Evolutionary conservation across 2,888 invertebrate species (phyloP).

Genomic region (Fabriciana adippe): DNA sequence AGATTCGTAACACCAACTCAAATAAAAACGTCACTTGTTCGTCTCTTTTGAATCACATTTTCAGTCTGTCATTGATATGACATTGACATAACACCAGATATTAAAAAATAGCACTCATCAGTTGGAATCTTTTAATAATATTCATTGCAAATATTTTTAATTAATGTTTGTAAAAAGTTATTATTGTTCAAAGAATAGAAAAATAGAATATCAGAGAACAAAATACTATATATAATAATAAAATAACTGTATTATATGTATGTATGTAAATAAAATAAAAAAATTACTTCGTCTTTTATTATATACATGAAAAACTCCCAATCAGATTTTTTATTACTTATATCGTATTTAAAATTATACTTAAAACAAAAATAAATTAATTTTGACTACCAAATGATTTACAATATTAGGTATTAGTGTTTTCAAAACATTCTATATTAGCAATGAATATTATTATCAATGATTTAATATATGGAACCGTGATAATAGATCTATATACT

Average conservation of each 20-base stretch:
- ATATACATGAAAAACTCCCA: no score
- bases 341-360: no score
- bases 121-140: constrained; percentile 13
- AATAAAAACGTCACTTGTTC: constrained; percentile 7
- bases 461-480: constrained; percentile 27
- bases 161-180: no score
- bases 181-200: no score
- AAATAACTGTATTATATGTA: no score
- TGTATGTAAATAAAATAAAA: no score
- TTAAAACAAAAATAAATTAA: no score
- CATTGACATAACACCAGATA: neutral
- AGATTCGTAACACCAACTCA: constrained; percentile 6
- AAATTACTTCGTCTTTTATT: no score
- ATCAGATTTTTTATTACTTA: no score
- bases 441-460: constrained; percentile 16
- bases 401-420: neutral
- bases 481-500: constrained; percentile 36
- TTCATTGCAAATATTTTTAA: constrained; percentile 12
- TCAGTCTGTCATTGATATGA: constrained; percentile 31
- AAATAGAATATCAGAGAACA: no score
- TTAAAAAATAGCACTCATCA: constrained; percentile 6
- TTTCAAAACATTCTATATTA: constrained; percentile 4
- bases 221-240: no score
- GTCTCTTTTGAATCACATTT: constrained; percentile 42
- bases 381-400: no score